These are phyloP conservation scores for Deilephila elpenor DNA, from an alignment of 2,888 invertebrate species.

Conservation along the genomic window DNA sequence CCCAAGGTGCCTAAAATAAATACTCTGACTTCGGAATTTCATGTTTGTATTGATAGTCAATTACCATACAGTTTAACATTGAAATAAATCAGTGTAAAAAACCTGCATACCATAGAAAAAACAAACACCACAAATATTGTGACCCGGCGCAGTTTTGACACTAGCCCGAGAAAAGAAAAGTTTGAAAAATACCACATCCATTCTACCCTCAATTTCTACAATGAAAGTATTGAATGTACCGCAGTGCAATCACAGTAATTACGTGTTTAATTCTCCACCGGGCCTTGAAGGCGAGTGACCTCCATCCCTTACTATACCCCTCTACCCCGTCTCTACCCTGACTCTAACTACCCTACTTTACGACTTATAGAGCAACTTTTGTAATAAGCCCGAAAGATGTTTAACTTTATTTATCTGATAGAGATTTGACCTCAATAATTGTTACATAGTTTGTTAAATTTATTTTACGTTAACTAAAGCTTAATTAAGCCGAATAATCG, in stretches of 20 bases:
- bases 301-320: constrained; percentile 1
- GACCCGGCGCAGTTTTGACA: too few species aligned
- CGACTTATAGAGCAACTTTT: constrained; percentile 17
- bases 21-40: too few species aligned
- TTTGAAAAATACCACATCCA: background rate
- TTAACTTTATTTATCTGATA: constrained; percentile 26
- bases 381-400: constrained; percentile 21
- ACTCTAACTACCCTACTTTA: constrained; percentile 36
- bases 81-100: too few species aligned
- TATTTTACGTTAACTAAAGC: background rate
- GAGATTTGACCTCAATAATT: constrained; percentile 18
- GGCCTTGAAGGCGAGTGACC: constrained; percentile 32
- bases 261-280: constrained; percentile 59
- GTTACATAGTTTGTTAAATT: constrained; percentile 1
- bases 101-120: too few species aligned
- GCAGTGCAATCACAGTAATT: constrained; percentile 62
- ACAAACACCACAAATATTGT: too few species aligned
- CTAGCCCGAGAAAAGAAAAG: background rate
- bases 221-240: constrained; percentile 44
- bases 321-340: background rate
- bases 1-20: too few species aligned
- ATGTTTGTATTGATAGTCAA: too few species aligned
- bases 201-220: background rate
- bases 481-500: background rate
- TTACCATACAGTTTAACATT: too few species aligned